Percentiles rank a stretch among this genome's conserved stretches.
Evolutionary conservation across 2,113 vertebrate species (phyloP).

Genomic region (Notechis scutatus): DNA sequence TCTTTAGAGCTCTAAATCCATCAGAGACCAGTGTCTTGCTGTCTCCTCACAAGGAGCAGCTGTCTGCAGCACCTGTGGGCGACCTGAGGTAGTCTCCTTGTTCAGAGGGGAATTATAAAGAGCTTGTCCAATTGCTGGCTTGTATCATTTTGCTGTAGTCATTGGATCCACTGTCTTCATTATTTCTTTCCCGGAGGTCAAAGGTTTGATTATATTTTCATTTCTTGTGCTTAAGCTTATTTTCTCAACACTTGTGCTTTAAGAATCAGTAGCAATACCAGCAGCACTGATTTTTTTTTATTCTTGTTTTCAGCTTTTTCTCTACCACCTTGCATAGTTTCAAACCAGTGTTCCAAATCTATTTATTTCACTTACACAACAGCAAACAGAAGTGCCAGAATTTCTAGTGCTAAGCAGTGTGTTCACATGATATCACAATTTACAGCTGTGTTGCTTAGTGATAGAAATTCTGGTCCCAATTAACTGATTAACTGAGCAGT

Average conservation of each 20-base stretch:
- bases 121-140: neutral
- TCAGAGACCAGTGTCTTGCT: neutral
- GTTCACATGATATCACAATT: neutral
- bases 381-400: neutral
- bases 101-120: neutral
- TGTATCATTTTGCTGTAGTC: neutral
- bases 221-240: neutral
- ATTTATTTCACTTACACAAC: neutral
- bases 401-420: neutral
- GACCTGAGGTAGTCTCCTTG: neutral
- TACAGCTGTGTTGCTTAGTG: neutral
- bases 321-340: neutral
- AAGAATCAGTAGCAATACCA: neutral
- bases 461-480: neutral
- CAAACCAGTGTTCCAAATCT: neutral
- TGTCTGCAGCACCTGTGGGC: neutral
- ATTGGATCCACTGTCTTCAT: neutral
- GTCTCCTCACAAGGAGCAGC: neutral
- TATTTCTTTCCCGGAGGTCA: neutral
- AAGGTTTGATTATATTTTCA: neutral
- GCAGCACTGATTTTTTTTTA: neutral
- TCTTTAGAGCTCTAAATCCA: neutral
- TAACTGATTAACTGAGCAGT: neutral
- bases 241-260: neutral
- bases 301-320: neutral